Percentiles rank a stretch among this genome's conserved stretches.
phyloP scores from a whole-genome alignment of 2,113 vertebrate genomes.

The Antechinus flavipes region DNA sequence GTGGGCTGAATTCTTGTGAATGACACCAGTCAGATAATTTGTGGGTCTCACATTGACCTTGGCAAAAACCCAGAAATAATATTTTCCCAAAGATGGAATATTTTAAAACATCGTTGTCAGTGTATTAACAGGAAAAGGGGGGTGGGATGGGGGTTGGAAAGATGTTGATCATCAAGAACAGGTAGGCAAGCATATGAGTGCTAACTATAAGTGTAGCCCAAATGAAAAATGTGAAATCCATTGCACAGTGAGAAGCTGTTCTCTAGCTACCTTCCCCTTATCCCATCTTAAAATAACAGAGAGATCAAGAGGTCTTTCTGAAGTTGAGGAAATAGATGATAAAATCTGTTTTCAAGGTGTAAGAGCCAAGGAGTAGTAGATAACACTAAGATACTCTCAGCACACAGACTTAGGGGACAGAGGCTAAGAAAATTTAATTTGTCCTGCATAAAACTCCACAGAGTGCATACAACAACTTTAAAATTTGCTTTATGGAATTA shows the following conservation, averaged over 20 bases:
- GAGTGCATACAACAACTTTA: not conserved
- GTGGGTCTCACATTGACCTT: constrained; percentile 80
- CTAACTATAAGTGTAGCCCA: constrained; percentile 68
- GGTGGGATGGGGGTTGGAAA: constrained; percentile 79
- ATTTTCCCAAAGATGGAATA: constrained; percentile 78
- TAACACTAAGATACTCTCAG: not conserved
- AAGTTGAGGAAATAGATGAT: not conserved
- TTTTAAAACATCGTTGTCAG: not conserved
- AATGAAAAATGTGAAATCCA: not conserved
- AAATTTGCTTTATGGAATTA: not conserved
- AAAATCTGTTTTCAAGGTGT: not conserved
- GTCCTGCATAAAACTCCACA: not conserved
- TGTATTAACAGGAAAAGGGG: not conserved
- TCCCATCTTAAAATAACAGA: not conserved
- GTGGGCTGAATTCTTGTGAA: constrained; percentile 79
- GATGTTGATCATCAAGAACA: constrained; percentile 57
- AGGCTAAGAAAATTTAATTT: not conserved
- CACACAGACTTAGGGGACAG: not conserved
- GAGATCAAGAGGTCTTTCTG: not conserved
- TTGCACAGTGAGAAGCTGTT: not conserved
- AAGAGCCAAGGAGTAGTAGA: not conserved
- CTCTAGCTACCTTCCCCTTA: not conserved
- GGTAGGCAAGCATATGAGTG: constrained; percentile 57
- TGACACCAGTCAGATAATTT: constrained; percentile 82
- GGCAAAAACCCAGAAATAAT: constrained; percentile 82